These are phyloP conservation scores for Leucoraja ocellata DNA, from an alignment of 2,797 vertebrate species.

Conservation along the genomic window DNA sequence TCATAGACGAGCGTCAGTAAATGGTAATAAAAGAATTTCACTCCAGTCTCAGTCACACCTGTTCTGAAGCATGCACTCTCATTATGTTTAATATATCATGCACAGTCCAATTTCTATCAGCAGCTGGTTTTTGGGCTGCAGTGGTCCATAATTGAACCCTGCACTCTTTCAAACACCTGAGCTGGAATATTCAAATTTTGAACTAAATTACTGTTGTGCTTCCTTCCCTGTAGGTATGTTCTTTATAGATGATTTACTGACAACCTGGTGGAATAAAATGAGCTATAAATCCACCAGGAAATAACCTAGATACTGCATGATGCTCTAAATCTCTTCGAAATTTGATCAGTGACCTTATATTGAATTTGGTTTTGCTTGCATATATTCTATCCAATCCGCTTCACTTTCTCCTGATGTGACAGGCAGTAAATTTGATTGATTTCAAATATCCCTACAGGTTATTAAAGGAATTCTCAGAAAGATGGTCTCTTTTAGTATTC, in stretches of 20 bases:
- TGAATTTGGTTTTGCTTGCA: slow-evolving; percentile 38
- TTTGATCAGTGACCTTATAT: slow-evolving; percentile 38
- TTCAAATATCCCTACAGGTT: slow-evolving; percentile 35
- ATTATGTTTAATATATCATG: slow-evolving; percentile 37
- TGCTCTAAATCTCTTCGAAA: slow-evolving; percentile 37
- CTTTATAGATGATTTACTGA: slow-evolving; percentile 31
- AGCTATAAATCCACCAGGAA: slow-evolving; percentile 34
- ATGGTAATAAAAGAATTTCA: slow-evolving; percentile 1
- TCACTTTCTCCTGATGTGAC: slow-evolving; percentile 26
- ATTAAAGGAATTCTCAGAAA: slow-evolving; percentile 38
- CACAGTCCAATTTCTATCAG: slow-evolving; percentile 1
- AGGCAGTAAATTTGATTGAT: slow-evolving; percentile 37
- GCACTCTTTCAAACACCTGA: slow-evolving; percentile 34
- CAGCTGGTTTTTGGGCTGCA: slow-evolving; percentile 23
- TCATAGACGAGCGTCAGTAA: background rate
- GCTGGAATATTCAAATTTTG: slow-evolving; percentile 37
- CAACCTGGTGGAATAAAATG: slow-evolving; percentile 28
- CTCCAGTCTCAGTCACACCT: slow-evolving; percentile 16
- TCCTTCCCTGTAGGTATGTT: slow-evolving; percentile 8
- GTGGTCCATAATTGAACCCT: slow-evolving; percentile 28
- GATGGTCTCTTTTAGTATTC: slow-evolving; percentile 36
- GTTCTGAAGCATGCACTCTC: background rate
- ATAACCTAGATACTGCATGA: slow-evolving; percentile 34
- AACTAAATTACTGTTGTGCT: slow-evolving; percentile 38
- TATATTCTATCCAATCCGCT: slow-evolving; percentile 33